Conservation (phyloP, 2,888 invertebrate species). For the Lycophotia porphyrea region DNA sequence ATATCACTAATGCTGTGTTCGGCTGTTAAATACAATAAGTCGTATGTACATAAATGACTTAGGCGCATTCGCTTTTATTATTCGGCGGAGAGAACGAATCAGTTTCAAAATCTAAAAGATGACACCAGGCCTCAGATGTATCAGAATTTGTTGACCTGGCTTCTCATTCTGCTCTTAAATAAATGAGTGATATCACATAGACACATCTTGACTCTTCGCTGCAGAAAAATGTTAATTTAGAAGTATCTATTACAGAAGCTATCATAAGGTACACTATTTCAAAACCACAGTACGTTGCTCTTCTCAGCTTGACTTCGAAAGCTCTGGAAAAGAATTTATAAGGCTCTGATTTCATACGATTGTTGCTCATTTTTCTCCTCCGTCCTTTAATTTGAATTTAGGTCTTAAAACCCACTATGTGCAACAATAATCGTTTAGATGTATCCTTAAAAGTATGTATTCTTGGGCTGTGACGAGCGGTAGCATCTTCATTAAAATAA, state of each 20-base stretch:
- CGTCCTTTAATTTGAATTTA: slow-evolving; percentile 81
- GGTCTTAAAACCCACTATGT: slow-evolving; percentile 56
- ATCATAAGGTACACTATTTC: slow-evolving; percentile 3
- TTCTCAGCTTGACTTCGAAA: slow-evolving; percentile 20
- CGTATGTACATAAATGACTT: slow-evolving; percentile 50
- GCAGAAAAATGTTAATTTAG: slow-evolving; percentile 9
- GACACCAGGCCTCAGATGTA: neutral
- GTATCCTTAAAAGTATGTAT: slow-evolving; percentile 76
- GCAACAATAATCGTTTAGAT: slow-evolving; percentile 69
- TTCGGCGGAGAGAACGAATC: slow-evolving; percentile 35
- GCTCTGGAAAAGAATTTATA: slow-evolving; percentile 17
- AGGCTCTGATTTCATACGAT: slow-evolving; percentile 56
- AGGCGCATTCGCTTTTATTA: slow-evolving; percentile 25
- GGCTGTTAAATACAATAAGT: slow-evolving; percentile 62
- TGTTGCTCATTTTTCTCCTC: slow-evolving; percentile 85
- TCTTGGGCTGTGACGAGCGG: slow-evolving; percentile 79
- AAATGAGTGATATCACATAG: neutral
- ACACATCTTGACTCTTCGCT: slow-evolving; percentile 1
- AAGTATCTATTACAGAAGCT: neutral
- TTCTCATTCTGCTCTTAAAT: slow-evolving; percentile 5
- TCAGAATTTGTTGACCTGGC: neutral
- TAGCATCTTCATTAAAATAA: slow-evolving; percentile 40
- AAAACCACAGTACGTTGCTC: slow-evolving; percentile 1
- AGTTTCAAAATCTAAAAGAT: slow-evolving; percentile 23
- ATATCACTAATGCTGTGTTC: slow-evolving; percentile 83